Evolutionary conservation across 2,113 vertebrate genomes (phyloP), one percentile per base, ranked within the genome.

Genomic region (Ictidomys tridecemlineatus): DNA sequence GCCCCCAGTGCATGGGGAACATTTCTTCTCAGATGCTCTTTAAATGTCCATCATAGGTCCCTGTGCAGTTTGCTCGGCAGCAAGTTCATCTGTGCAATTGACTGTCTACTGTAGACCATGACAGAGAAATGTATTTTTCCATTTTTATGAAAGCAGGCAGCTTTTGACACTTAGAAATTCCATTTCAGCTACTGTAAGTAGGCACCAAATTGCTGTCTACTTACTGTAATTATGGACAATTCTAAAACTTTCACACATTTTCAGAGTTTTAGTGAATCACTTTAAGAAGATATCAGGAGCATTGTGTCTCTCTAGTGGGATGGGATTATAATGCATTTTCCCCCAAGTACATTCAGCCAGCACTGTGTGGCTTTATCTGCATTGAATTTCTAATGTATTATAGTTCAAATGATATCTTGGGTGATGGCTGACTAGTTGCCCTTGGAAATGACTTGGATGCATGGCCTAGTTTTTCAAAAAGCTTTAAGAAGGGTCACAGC

Each of bases 111-210:
- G 42, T 51, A n/a, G 78, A 51, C 70, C n/a, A 3, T 61, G 80
- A 67, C 34, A 45, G 83, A 45, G 39, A n/a, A 69, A 67, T 72
- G 2, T 22, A 58, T 73, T 88, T 87, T 37, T 80, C 70, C 28
- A 61, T 80, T 80, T 95, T 56, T 30, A 77, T 28, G 74, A 89
- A 93, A 94, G 69, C 53, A n/a, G 85, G 28, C n/a, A 61, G 37
- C 61, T 94, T 80, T 48, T 74, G 69, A 69, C 78, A 67, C 79
- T 72, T 93, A 69, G 86, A 87, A 82, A 96, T 91, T 72, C 72
- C 58, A 83, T 89, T 96, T 95, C 53, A 28, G 82, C 32, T 82
- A 5, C 74, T 92, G 34, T 69, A 77, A 91, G 79, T 48, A 51
- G 63, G 61, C 28, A 85, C 14, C 65, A 45, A 87, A 89, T 91